Evolutionary conservation across 2,113 vertebrate genomes (phyloP).

Genomic region (Colaptes auratus): DNA sequence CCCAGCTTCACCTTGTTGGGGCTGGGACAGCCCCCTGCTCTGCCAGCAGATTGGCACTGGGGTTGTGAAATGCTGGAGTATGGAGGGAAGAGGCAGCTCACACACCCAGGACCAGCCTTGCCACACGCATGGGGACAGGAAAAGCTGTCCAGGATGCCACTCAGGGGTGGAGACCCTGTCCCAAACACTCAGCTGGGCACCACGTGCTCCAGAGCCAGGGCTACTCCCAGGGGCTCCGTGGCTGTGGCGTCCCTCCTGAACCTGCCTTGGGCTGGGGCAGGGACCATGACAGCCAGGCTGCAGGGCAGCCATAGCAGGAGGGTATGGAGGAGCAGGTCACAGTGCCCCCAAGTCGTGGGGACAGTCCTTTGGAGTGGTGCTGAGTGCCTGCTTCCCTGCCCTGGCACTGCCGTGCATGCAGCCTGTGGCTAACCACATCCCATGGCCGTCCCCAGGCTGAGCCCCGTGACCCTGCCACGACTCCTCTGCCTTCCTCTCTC

Average conservation of each 20-base stretch:
- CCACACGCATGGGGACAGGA: neutral
- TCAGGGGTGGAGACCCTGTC: neutral
- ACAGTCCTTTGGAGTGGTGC: neutral
- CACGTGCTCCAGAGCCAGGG: rapidly evolving
- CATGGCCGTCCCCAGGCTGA: conserved; percentile 36
- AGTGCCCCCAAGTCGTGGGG: rapidly evolving
- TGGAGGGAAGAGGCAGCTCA: neutral
- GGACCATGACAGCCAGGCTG: neutral
- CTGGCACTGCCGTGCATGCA: neutral
- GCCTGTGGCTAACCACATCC: conserved; percentile 73
- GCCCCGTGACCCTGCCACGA: conserved; percentile 26
- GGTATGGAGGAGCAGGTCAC: rapidly evolving
- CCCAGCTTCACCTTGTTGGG: rapidly evolving
- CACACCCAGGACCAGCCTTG: rapidly evolving
- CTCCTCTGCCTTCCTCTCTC: conserved; percentile 69
- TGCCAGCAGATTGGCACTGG: rapidly evolving
- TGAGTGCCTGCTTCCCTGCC: neutral
- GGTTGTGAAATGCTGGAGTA: neutral
- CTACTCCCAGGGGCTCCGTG: neutral
- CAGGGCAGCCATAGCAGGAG: rapidly evolving
- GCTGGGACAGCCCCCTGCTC: neutral
- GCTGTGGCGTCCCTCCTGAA: rapidly evolving
- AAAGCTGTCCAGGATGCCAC: neutral
- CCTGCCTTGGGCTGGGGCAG: neutral
- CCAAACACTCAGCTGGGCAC: neutral